phyloP scores from a whole-genome alignment of 2,113 vertebrate genomes.

The Oxyruncus cristatus region DNA sequence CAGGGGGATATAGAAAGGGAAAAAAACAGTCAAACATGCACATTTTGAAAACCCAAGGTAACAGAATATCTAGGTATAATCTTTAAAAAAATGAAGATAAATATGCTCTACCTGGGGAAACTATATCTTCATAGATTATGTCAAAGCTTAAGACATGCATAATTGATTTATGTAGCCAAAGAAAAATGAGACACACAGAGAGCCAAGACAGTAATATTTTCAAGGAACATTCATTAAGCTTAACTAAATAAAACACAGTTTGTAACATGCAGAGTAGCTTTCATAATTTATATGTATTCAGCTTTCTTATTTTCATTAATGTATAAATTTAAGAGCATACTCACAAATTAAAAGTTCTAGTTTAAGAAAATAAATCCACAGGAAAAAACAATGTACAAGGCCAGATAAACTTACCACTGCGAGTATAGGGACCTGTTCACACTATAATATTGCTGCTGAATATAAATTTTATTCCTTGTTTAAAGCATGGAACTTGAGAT shows the following conservation, averaged over 20 bases:
- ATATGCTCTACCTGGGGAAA: constrained; percentile 14
- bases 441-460: background rate
- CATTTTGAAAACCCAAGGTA: background rate
- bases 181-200: constrained; percentile 35
- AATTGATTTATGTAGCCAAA: constrained; percentile 61
- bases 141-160: constrained; percentile 32
- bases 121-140: constrained; percentile 51
- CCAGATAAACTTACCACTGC: background rate
- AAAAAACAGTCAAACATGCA: background rate
- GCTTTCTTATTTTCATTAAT: background rate
- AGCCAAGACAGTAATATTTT: constrained; percentile 44
- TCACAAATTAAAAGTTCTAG: background rate
- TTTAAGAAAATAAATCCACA: background rate
- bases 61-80: background rate
- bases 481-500: background rate
- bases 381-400: background rate
- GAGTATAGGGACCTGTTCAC: background rate
- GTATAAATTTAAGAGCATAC: background rate
- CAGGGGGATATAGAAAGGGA: background rate
- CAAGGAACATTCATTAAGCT: constrained; percentile 19
- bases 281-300: background rate
- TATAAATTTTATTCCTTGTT: background rate
- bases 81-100: constrained; percentile 54
- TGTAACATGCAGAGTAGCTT: background rate
- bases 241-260: constrained; percentile 31